Evolutionary conservation across 2,113 vertebrate species (phyloP).

Genomic region (Melanocharis versteri): DNA sequence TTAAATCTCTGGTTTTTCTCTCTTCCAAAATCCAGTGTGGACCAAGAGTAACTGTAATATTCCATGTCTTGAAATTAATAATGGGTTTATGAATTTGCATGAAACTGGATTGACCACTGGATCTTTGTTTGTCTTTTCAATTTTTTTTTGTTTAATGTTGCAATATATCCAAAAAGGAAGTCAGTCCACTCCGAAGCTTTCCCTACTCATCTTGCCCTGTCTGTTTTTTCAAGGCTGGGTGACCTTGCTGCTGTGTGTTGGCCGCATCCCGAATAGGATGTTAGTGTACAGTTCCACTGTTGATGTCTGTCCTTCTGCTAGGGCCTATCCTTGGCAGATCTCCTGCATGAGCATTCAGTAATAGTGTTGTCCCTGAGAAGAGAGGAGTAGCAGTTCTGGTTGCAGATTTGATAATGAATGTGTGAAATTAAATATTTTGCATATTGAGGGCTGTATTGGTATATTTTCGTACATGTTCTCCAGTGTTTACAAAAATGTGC

Average conservation of each 20-base stretch:
- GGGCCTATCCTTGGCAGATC: fast-evolving
- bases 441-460: neutral
- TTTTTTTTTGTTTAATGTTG: neutral
- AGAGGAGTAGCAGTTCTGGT: neutral
- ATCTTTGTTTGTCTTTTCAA: neutral
- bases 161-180: neutral
- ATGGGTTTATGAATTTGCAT: neutral
- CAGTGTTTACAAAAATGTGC: neutral
- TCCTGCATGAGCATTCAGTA: fast-evolving
- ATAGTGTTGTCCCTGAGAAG: neutral
- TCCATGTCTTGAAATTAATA: neutral
- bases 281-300: neutral
- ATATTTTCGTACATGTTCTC: neutral
- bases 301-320: neutral
- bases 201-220: neutral
- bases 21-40: neutral
- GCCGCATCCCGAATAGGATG: neutral
- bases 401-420: neutral
- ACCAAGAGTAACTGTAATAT: neutral
- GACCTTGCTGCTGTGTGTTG: neutral
- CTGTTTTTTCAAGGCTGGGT: neutral
- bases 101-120: neutral
- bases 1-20: neutral
- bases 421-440: neutral
- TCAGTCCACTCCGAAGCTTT: neutral